phyloP scores from a whole-genome alignment of 2,888 invertebrate species.

The Charanyca ferruginea region DNA sequence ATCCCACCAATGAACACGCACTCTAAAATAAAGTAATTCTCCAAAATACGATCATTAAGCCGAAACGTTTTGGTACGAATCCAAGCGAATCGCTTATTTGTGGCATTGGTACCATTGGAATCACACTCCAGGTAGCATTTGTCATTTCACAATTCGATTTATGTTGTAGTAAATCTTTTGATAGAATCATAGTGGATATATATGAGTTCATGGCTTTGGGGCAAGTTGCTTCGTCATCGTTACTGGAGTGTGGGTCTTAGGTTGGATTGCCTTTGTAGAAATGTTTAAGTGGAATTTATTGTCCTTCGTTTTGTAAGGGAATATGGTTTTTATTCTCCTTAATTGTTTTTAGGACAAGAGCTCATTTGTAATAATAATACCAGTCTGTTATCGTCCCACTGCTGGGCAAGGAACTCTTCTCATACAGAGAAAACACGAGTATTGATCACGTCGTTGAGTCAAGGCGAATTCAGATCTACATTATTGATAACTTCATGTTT shows the following conservation, averaged over 20 bases:
- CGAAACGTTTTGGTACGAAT: constrained; percentile 45
- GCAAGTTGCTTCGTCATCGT: constrained; percentile 30
- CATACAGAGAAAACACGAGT: too few relatives aligned
- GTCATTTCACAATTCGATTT: constrained; percentile 50
- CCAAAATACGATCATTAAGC: constrained; percentile 19
- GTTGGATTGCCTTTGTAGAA: not conserved
- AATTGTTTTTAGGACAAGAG: too few relatives aligned
- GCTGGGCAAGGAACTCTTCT: too few relatives aligned
- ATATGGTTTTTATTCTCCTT: too few relatives aligned
- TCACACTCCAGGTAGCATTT: constrained; percentile 52
- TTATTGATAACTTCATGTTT: too few relatives aligned
- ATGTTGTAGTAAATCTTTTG: constrained; percentile 54
- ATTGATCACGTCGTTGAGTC: too few relatives aligned
- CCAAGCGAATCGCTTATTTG: constrained; percentile 38
- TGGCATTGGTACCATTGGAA: constrained; percentile 34
- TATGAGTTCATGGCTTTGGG: constrained; percentile 15
- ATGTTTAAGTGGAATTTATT: not conserved
- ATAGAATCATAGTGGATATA: constrained; percentile 31
- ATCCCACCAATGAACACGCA: constrained; percentile 28
- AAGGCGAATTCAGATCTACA: too few relatives aligned
- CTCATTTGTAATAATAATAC: too few relatives aligned
- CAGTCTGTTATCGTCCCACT: too few relatives aligned
- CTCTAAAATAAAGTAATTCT: constrained; percentile 42
- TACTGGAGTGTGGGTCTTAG: constrained; percentile 1
- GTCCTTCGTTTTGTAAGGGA: not conserved